A percentile compares a stretch with the other conserved stretches of the same genome.
Conservation (phyloP, 2,113 vertebrate species). For the Circaetus cinerascens region DNA sequence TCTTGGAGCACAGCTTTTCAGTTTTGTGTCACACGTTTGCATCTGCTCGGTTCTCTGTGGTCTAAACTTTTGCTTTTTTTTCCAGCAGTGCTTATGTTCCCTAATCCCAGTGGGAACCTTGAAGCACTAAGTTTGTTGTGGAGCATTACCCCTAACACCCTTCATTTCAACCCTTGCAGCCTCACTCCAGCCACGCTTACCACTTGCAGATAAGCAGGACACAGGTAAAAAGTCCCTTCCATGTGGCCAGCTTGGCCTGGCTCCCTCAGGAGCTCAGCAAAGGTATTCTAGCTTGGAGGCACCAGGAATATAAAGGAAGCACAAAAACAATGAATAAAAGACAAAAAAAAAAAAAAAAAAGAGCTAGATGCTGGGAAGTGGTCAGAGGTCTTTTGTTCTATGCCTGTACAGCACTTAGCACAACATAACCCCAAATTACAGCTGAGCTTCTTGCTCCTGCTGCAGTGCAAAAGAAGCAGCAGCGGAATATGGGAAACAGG, state of each 20-base stretch:
- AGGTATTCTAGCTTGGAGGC: conserved; percentile 2
- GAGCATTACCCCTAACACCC: neutral
- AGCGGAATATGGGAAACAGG: neutral
- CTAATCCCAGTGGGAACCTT: neutral
- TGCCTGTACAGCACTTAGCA: neutral
- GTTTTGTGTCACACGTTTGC: neutral
- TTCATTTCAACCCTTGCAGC: neutral
- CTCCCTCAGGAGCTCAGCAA: neutral
- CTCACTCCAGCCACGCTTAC: neutral
- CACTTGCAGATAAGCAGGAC: neutral
- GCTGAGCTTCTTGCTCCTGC: neutral
- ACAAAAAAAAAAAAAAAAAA: neutral
- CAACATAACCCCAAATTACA: neutral
- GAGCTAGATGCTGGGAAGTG: neutral
- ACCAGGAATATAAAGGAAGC: neutral
- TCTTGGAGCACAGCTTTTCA: neutral
- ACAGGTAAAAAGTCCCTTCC: neutral
- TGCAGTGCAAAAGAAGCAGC: neutral
- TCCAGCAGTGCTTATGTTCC: neutral
- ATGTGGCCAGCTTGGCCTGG: neutral
- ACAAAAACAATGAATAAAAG: neutral
- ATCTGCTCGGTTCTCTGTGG: neutral
- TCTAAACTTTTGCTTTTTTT: neutral
- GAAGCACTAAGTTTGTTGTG: neutral
- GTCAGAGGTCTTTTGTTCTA: conserved; percentile 8